Evolutionary conservation across 1,140 invertebrate species (phyloP).

Genomic region (Hormaphis cornu): DNA sequence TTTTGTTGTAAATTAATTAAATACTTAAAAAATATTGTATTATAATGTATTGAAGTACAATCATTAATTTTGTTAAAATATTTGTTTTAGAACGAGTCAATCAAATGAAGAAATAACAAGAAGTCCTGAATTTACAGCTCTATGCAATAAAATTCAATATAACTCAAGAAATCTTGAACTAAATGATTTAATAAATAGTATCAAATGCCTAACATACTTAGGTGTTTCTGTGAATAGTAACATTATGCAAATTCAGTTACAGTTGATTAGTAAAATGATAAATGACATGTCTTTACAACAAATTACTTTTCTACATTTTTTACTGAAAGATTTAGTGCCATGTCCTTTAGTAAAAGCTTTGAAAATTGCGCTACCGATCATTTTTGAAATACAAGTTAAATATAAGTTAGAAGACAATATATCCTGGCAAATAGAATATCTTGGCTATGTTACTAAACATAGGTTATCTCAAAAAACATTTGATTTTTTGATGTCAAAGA

Average conservation of each 20-base stretch:
- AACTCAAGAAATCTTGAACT: conserved; percentile 46
- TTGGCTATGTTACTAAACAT: conserved; percentile 45
- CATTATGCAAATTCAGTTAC: conserved; percentile 52
- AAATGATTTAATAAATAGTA: conserved; percentile 47
- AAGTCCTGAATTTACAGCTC: conserved; percentile 42
- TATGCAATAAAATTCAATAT: conserved; percentile 47
- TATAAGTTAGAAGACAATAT: conserved; percentile 46
- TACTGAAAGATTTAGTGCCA: conserved; percentile 44
- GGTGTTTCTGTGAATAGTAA: conserved; percentile 47
- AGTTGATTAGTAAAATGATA: conserved; percentile 50
- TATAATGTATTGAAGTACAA: no score
- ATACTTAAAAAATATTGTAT: no score
- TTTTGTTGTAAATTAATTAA: no score
- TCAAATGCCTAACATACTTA: conserved; percentile 50
- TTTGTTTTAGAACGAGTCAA: conserved; percentile 35
- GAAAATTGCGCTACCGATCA: conserved; percentile 50
- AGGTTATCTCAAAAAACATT: conserved; percentile 43
- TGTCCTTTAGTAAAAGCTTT: conserved; percentile 52
- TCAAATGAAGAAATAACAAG: conserved; percentile 38
- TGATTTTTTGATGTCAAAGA: conserved; percentile 33
- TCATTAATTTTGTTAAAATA: no score
- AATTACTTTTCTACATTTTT: conserved; percentile 51
- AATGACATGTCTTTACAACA: conserved; percentile 51
- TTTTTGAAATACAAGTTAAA: conserved; percentile 51
- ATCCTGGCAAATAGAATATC: conserved; percentile 46